A percentile compares a stretch with the other conserved stretches of the same genome.
Evolutionary conservation across 2,888 invertebrate genomes (phyloP).

Genomic region (Allacma fusca): DNA sequence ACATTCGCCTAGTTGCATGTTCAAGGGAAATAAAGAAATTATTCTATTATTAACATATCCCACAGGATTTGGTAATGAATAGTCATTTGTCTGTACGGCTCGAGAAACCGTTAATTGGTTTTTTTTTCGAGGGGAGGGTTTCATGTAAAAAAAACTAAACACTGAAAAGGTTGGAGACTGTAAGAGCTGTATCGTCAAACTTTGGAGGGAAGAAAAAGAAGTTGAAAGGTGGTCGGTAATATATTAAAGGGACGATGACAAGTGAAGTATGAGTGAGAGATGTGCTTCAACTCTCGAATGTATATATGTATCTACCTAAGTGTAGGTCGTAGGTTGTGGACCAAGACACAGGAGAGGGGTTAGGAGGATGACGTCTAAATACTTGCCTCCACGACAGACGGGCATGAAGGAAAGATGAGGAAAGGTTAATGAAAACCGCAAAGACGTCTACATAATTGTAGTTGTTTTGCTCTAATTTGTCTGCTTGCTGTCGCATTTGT

Average conservation of each 20-base stretch:
- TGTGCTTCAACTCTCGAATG: background rate
- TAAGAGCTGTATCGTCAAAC: background rate
- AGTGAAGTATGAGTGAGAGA: background rate
- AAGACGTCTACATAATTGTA: conserved; percentile 1
- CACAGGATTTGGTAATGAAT: background rate
- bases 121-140: background rate
- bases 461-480: conserved; percentile 22
- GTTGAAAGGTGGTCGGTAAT: background rate
- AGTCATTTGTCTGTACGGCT: background rate
- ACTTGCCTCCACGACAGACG: background rate
- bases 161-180: background rate
- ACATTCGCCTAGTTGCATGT: background rate
- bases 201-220: background rate
- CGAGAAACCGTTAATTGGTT: conserved; percentile 2
- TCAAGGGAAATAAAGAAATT: background rate
- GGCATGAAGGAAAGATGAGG: background rate
- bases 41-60: background rate
- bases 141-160: background rate
- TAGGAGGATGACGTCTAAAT: background rate
- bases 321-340: too few species aligned
- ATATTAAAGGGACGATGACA: conserved; percentile 4
- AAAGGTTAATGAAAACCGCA: conserved; percentile 12
- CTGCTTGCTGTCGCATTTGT: conserved; percentile 18
- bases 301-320: too few species aligned
- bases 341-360: too few species aligned